Evolutionary conservation across 2,888 invertebrate species (phyloP).

Genomic region (Pammene fasciana): DNA sequence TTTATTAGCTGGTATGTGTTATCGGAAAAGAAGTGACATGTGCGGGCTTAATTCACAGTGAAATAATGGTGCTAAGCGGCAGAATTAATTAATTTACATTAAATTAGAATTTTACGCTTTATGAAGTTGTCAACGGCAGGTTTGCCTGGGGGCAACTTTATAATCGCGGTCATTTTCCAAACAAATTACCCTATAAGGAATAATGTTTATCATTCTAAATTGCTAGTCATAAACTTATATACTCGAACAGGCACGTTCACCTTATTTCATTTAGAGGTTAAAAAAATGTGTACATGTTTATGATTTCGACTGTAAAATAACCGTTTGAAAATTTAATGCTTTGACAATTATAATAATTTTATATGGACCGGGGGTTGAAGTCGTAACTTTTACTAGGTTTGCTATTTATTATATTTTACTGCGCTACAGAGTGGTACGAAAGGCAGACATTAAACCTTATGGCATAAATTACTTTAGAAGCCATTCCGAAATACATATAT

Average conservation of each 20-base stretch:
- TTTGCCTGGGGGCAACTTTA: conserved; percentile 19
- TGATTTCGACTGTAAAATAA: neutral
- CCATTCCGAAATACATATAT: neutral
- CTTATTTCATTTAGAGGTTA: neutral
- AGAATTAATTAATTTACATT: conserved; percentile 26
- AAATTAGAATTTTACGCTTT: conserved; percentile 31
- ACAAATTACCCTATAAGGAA: conserved; percentile 11
- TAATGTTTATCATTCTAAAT: conserved; percentile 16
- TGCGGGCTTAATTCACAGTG: neutral
- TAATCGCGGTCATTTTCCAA: conserved; percentile 17
- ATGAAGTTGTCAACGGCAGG: conserved; percentile 33
- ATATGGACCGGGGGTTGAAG: neutral
- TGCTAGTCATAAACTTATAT: neutral
- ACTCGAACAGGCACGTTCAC: neutral
- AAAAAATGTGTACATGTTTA: neutral
- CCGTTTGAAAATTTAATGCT: conserved; percentile 13
- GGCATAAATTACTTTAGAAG: too few relatives aligned
- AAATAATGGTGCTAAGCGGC: conserved; percentile 1
- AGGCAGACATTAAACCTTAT: too few relatives aligned
- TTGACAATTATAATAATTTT: conserved; percentile 25
- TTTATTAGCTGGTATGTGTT: too few relatives aligned
- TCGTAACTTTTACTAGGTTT: neutral
- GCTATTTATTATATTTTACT: neutral
- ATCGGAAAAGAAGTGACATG: neutral
- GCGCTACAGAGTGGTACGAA: too few relatives aligned